A percentile compares a stretch with the other conserved stretches of the same genome.
phyloP scores from a whole-genome alignment of 2,113 vertebrate genomes.

The Pterophyllum scalare region DNA sequence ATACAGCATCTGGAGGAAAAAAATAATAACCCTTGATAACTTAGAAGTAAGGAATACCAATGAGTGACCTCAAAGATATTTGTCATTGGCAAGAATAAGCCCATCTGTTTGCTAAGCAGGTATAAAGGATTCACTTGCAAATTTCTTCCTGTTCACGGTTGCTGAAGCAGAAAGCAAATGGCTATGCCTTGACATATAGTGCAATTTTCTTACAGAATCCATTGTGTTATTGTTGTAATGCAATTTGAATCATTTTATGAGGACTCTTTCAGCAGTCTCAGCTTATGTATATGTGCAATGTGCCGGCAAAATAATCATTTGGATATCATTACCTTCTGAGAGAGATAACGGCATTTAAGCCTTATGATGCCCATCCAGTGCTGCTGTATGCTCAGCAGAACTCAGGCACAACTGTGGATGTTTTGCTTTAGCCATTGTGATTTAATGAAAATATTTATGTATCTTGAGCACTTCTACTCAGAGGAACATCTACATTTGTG shows the following conservation, averaged over 20 bases:
- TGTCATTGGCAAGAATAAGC: constrained; percentile 52
- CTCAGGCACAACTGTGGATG: constrained; percentile 11
- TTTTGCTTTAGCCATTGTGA: constrained; percentile 12
- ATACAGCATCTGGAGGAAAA: constrained; percentile 29
- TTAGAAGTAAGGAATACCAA: constrained; percentile 64
- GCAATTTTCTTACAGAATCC: constrained; percentile 37
- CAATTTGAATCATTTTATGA: constrained; percentile 37
- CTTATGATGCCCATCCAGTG: constrained; percentile 39
- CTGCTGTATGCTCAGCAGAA: constrained; percentile 25
- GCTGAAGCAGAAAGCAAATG: constrained; percentile 35
- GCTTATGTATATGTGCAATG: constrained; percentile 53
- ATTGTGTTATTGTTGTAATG: constrained; percentile 37
- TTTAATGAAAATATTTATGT: constrained; percentile 39
- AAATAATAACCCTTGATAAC: constrained; percentile 41
- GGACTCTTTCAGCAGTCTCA: constrained; percentile 13
- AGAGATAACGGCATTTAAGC: constrained; percentile 50
- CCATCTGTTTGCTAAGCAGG: constrained; percentile 57
- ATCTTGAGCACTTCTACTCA: constrained; percentile 7
- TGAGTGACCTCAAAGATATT: constrained; percentile 60
- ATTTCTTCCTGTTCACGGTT: constrained; percentile 30
- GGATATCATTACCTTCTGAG: constrained; percentile 62
- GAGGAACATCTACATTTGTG: not conserved
- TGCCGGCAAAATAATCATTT: constrained; percentile 66
- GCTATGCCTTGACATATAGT: constrained; percentile 15
- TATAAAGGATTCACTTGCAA: constrained; percentile 28